phyloP scores from a whole-genome alignment of 2,888 invertebrate genomes.

The Polydesmus complanatus region DNA sequence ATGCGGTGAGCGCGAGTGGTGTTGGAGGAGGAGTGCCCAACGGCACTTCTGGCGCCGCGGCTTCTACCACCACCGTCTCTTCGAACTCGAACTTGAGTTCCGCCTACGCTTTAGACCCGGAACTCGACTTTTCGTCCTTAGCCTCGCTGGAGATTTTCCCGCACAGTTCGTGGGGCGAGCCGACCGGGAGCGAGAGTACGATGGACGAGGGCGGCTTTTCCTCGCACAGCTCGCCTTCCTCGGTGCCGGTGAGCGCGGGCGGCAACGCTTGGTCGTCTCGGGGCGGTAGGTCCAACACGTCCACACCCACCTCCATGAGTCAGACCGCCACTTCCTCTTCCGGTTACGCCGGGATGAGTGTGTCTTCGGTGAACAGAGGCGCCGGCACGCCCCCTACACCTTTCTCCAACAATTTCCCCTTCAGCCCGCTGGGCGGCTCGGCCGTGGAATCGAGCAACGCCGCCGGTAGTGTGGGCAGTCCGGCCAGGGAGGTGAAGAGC shows the following conservation, averaged over 20 bases:
- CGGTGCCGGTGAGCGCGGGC: not conserved
- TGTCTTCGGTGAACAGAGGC: slow-evolving; percentile 23
- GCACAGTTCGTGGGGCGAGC: not conserved
- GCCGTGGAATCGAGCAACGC: not conserved
- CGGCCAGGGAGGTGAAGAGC: not conserved
- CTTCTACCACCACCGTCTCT: not conserved
- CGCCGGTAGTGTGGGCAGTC: not conserved
- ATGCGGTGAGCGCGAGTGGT: not conserved
- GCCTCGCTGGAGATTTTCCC: not conserved
- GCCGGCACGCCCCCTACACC: slow-evolving; percentile 33
- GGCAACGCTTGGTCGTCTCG: not conserved
- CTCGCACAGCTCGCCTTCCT: not conserved
- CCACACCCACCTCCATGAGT: slow-evolving; percentile 11
- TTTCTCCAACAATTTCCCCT: slow-evolving; percentile 44
- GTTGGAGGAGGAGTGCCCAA: no score
- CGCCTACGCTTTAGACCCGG: not conserved
- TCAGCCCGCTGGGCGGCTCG: slow-evolving; percentile 41
- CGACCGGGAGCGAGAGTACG: no score
- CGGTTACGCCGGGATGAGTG: slow-evolving; percentile 28
- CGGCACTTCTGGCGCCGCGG: not conserved
- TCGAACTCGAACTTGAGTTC: not conserved
- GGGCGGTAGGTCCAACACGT: slow-evolving; percentile 4
- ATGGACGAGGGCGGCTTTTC: no score
- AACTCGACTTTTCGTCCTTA: slow-evolving; percentile 8
- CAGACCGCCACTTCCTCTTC: slow-evolving; percentile 21